phyloP scores from a whole-genome alignment of 1,140 invertebrate species.

The Ctenoplectra terminalis region DNA sequence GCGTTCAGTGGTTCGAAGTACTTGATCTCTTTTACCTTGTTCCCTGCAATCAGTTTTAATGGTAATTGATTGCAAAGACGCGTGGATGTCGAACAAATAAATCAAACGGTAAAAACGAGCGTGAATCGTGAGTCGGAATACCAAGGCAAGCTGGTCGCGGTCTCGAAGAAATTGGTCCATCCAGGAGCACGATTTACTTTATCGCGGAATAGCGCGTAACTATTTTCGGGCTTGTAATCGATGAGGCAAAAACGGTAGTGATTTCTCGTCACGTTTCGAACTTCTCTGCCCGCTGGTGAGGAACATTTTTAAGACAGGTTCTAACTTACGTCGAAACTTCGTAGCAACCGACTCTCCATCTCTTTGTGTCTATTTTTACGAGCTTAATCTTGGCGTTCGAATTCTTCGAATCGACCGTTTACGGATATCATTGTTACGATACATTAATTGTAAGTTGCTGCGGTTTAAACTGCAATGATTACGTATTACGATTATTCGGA shows the following conservation, averaged over 20 bases:
- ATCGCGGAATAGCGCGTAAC: constrained; percentile 22
- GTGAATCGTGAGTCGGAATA: neutral
- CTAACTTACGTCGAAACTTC: constrained; percentile 62
- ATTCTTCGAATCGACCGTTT: neutral
- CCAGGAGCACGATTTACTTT: constrained; percentile 15
- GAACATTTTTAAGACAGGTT: constrained; percentile 60
- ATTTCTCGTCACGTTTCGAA: constrained; percentile 63
- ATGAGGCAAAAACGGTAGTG: constrained; percentile 24
- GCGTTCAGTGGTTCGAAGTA: neutral
- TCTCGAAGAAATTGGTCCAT: constrained; percentile 26
- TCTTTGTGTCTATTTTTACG: neutral
- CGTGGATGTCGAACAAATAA: neutral
- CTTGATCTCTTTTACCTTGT: neutral
- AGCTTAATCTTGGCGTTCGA: constrained; percentile 7
- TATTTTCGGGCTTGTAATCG: constrained; percentile 45
- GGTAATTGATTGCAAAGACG: neutral
- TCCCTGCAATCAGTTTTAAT: neutral
- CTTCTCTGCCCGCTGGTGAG: constrained; percentile 34
- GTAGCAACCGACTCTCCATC: neutral
- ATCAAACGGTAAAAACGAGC: constrained; percentile 8
- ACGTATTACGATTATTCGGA: too few species aligned
- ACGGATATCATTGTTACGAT: neutral
- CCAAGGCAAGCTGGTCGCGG: neutral
- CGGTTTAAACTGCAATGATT: too few species aligned
- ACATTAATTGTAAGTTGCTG: too few species aligned